These are phyloP conservation scores for Cataglyphis rosenhaueri DNA, from an alignment of 2,888 invertebrate species.

Conservation along the genomic window DNA sequence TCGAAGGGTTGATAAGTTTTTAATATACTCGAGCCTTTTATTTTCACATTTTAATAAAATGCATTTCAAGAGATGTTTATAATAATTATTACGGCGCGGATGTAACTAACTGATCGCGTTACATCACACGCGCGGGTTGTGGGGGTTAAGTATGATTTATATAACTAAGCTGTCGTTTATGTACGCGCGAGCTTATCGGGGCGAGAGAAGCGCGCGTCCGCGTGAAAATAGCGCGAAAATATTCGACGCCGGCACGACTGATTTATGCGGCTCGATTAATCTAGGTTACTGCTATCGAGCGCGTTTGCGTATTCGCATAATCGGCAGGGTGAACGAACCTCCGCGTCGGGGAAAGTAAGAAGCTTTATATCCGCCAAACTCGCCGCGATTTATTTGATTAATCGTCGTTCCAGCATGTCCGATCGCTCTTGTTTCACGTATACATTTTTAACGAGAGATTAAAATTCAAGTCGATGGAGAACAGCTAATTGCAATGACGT, in stretches of 20 bases:
- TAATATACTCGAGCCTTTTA: neutral
- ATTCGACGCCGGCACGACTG: constrained; percentile 47
- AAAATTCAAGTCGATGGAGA: neutral
- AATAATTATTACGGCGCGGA: constrained; percentile 21
- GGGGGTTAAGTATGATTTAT: constrained; percentile 35
- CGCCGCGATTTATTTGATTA: constrained; percentile 15
- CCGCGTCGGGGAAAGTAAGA: constrained; percentile 34
- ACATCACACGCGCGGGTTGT: constrained; percentile 17
- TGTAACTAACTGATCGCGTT: constrained; percentile 28
- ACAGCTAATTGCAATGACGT: neutral
- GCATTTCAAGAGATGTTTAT: neutral
- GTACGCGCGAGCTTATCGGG: constrained; percentile 18
- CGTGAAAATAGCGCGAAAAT: constrained; percentile 55
- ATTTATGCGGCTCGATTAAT: constrained; percentile 73
- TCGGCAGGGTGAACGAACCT: constrained; percentile 75
- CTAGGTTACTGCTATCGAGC: constrained; percentile 74
- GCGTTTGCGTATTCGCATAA: constrained; percentile 74
- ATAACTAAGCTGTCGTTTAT: constrained; percentile 25
- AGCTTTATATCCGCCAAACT: neutral
- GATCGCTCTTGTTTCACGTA: neutral
- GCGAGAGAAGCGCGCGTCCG: constrained; percentile 3
- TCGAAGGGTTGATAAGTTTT: neutral
- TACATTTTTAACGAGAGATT: constrained; percentile 7
- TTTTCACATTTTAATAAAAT: neutral
- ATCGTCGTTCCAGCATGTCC: neutral